Percentiles rank a stretch among this genome's conserved stretches.
phyloP scores from a whole-genome alignment of 1,140 invertebrate genomes.

The Drosophila prosaltans region DNA sequence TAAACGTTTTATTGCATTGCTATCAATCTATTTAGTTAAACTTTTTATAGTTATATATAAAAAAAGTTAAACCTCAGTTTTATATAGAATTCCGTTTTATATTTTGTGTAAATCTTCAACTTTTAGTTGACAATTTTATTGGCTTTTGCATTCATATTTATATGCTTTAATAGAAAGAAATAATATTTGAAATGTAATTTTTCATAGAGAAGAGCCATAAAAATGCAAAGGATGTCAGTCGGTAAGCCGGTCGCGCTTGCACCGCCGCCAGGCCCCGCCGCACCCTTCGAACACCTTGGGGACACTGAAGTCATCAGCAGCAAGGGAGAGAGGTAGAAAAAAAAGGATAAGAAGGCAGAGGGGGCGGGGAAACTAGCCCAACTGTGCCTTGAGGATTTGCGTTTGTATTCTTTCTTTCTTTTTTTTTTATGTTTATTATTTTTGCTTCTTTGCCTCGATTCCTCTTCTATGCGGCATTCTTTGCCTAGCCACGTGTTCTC shows the following conservation, averaged over 20 bases:
- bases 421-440: constrained; percentile 66
- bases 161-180: neutral
- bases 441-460: constrained; percentile 12
- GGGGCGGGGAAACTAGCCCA: constrained; percentile 46
- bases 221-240: constrained; percentile 42
- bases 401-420: constrained; percentile 4
- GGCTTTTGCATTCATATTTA: constrained; percentile 1
- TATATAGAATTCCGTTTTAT: neutral
- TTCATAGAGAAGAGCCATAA: constrained; percentile 47
- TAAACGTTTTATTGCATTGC: too few relatives aligned
- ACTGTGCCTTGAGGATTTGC: constrained; percentile 59
- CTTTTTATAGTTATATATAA: too few relatives aligned
- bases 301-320: constrained; percentile 56
- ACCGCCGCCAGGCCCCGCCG: constrained; percentile 1
- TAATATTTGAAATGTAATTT: constrained; percentile 34
- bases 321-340: neutral
- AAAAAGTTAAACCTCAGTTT: neutral
- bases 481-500: constrained; percentile 43
- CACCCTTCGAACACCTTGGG: constrained; percentile 43
- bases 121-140: neutral
- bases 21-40: too few relatives aligned
- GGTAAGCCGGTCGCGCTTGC: constrained; percentile 38
- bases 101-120: neutral
- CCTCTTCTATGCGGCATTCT: constrained; percentile 24
- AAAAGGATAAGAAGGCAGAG: neutral